Conservation (phyloP, 1,140 invertebrate genomes). For the Drosophila pectinifera region DNA sequence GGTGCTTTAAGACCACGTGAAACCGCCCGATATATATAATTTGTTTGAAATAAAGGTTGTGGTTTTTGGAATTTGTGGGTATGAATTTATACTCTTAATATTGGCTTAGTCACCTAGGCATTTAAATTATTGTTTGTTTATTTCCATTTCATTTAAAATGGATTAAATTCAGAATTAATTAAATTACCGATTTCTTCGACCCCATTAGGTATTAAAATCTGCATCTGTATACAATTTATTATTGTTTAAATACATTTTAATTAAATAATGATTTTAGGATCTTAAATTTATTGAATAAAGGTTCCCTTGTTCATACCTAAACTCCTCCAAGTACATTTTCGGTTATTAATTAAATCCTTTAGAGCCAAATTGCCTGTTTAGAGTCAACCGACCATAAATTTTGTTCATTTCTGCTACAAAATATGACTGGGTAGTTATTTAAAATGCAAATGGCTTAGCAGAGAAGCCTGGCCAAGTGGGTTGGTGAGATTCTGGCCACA, state of each 20-base stretch:
- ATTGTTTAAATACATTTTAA: too few species aligned
- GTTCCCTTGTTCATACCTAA: too few species aligned
- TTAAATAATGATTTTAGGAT: too few species aligned
- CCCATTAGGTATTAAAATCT: not conserved
- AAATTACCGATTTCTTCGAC: not conserved
- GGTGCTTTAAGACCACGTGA: not conserved
- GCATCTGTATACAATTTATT: too few species aligned
- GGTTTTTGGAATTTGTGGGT: not conserved
- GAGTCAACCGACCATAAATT: constrained; percentile 10
- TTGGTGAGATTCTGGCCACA: constrained; percentile 22
- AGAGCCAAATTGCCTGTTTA: not conserved
- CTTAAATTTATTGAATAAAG: too few species aligned
- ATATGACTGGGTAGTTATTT: constrained; percentile 34
- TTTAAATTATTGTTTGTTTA: not conserved
- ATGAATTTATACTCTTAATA: not conserved
- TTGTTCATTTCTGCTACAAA: constrained; percentile 2
- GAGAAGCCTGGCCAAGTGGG: constrained; percentile 1
- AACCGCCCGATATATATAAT: not conserved
- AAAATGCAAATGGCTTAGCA: constrained; percentile 35
- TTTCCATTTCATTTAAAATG: not conserved
- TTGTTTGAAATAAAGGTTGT: not conserved
- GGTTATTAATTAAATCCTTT: constrained; percentile 4
- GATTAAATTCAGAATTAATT: too few species aligned
- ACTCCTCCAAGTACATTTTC: not conserved
- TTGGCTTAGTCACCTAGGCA: not conserved